These are phyloP conservation scores for Tipula lateralis DNA, from an alignment of 2,888 invertebrate species.

Conservation along the genomic window DNA sequence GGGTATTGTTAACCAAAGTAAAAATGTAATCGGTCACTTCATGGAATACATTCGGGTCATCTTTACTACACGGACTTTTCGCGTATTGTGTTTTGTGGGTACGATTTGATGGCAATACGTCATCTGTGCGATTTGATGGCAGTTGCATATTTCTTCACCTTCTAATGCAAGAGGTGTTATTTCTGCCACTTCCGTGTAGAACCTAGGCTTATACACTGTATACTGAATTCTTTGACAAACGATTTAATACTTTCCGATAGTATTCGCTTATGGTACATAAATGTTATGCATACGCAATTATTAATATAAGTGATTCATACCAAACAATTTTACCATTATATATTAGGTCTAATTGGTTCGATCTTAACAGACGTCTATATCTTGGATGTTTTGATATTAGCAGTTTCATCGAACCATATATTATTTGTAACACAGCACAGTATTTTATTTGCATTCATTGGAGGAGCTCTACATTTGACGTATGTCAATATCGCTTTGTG, in stretches of 20 bases:
- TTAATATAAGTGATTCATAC: slow-evolving; percentile 68
- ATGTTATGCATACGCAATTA: slow-evolving; percentile 66
- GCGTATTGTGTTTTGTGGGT: slow-evolving; percentile 13
- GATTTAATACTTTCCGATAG: slow-evolving; percentile 53
- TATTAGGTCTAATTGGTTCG: too few relatives aligned
- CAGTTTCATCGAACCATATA: too few relatives aligned
- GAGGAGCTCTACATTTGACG: too few relatives aligned
- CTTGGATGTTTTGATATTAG: too few relatives aligned
- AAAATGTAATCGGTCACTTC: slow-evolving; percentile 69
- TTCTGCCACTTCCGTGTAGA: slow-evolving; percentile 46
- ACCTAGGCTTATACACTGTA: slow-evolving; percentile 55
- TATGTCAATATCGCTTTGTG: too few relatives aligned
- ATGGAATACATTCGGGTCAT: slow-evolving; percentile 56
- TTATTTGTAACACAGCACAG: too few relatives aligned
- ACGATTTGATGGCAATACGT: neutral
- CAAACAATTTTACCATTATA: slow-evolving; percentile 68
- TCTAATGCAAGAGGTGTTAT: slow-evolving; percentile 45
- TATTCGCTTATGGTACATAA: slow-evolving; percentile 62
- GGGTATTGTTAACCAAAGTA: slow-evolving; percentile 70
- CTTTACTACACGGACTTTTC: slow-evolving; percentile 50
- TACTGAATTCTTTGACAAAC: slow-evolving; percentile 33
- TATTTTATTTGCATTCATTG: too few relatives aligned
- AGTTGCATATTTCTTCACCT: neutral
- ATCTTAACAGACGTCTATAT: too few relatives aligned
- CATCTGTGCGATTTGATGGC: too few relatives aligned